phyloP scores from a whole-genome alignment of 2,797 vertebrate species.

The Chrosomus eos region DNA sequence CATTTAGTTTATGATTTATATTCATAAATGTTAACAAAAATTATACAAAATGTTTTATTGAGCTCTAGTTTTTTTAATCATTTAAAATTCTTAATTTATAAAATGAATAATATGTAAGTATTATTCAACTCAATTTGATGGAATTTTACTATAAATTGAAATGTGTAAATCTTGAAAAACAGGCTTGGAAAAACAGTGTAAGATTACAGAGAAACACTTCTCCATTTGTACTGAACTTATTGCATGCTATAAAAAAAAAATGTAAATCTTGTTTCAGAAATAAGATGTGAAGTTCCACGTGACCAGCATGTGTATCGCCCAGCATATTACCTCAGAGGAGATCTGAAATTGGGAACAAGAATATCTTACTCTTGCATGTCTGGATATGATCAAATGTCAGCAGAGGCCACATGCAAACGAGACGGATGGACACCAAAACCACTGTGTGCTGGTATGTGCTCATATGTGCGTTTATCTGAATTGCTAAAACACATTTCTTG shows the following conservation, averaged over 20 bases:
- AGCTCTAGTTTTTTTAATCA: too few relatives aligned
- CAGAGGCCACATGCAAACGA: slow-evolving; percentile 19
- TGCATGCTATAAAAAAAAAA: background rate
- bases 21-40: too few relatives aligned
- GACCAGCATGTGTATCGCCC: accelerated
- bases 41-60: too few relatives aligned
- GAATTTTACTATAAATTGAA: too few relatives aligned
- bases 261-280: slow-evolving; percentile 58
- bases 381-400: background rate
- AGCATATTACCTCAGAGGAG: accelerated
- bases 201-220: slow-evolving; percentile 57
- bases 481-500: too few relatives aligned
- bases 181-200: slow-evolving; percentile 48
- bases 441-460: slow-evolving; percentile 53
- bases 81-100: too few relatives aligned
- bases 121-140: too few relatives aligned
- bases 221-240: background rate
- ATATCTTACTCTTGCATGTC: accelerated
- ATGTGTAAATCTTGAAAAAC: too few relatives aligned
- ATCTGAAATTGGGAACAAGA: accelerated
- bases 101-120: too few relatives aligned
- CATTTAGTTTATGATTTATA: too few relatives aligned
- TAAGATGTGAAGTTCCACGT: slow-evolving; percentile 53
- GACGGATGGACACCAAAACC: slow-evolving; percentile 63
- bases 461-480: too few relatives aligned